Base-by-base conservation (phyloP, 2,888 invertebrate genomes). In the Drosophila barbarae region DNA sequence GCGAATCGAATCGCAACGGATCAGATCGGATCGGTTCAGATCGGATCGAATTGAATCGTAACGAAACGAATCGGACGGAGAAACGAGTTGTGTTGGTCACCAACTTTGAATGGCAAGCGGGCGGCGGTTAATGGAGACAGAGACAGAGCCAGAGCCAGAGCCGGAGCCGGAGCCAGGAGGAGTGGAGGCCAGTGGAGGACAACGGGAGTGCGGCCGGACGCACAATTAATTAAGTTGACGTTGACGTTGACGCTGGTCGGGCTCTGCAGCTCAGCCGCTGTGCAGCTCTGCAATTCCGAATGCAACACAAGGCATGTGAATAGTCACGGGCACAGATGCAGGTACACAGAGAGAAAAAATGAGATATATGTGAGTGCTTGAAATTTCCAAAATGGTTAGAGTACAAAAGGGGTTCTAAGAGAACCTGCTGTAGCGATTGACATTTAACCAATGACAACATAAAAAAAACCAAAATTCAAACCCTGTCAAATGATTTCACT, bases 141-240 rank as follows among this genome's bases (percentile, higher is more conserved):
- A 21, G 30, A 7, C 13, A 7, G 13, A 39, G 32, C 0, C 0
- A 26, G 9, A 28, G n/a, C 15, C 9, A n/a, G 15, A 10, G 18
- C 26, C 0, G n/a, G n/a, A 5, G 42, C 3, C 5, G 21, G 39
- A 32, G 12, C 13, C 10, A 9, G 26, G 10, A 15, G 35, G 12
- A 21, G 38, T 15, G 28, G 42, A 15, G 28, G 28, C 15, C 13
- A 13, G 12, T 30, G 46, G 46, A 5, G 46, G 46, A 46, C 46
- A 26, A 50, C 61, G 65, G 55, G 49, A 65, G 53, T 56, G 55
- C 66, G 63, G 67, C 69, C 65, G 65, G 56, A 71, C 71, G 64
- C 65, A 65, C 65, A 71, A 64, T 65, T 66, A 58, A 54, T 71
- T 65, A 63, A 69, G 70, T 69, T 69, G 69, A 63, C 65, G 65